These are phyloP conservation scores for Vesta saturnalis DNA, from an alignment of 2,888 invertebrate genomes.

Conservation along the genomic window DNA sequence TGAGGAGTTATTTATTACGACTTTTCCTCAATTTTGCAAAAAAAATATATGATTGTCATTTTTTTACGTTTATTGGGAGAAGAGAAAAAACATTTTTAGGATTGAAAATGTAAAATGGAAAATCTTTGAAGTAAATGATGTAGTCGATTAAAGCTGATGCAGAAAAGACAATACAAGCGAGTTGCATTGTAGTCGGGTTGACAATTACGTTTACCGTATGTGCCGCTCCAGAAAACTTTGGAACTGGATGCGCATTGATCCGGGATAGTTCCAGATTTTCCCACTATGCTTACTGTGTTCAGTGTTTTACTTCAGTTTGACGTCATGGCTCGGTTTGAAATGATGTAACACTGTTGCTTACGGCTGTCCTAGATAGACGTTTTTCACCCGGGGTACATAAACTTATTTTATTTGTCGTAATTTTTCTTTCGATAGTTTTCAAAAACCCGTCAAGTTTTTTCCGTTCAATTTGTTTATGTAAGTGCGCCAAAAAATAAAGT, in stretches of 20 bases:
- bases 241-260: constrained; percentile 52
- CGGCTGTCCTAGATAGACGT: constrained; percentile 46
- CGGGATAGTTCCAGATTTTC: constrained; percentile 46
- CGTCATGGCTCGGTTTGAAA: constrained; percentile 57
- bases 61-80: not conserved
- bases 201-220: constrained; percentile 14
- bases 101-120: not conserved
- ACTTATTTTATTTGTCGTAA: constrained; percentile 17
- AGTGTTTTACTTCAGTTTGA: constrained; percentile 54
- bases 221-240: constrained; percentile 42
- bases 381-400: constrained; percentile 34
- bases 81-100: not conserved
- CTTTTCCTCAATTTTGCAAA: not conserved
- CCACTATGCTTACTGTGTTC: constrained; percentile 39
- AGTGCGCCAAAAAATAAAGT: not conserved
- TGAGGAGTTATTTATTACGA: not conserved
- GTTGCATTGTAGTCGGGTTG: constrained; percentile 27
- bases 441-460: not conserved
- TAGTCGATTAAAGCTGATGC: constrained; percentile 21
- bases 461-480: not conserved
- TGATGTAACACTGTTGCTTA: constrained; percentile 48
- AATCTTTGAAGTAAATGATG: constrained; percentile 16
- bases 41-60: not conserved
- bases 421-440: constrained; percentile 12
- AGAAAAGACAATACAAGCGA: constrained; percentile 13